Evolutionary conservation across 64 coral and sea anemone species (phyloP).

Genomic region (Orbicella faveolata): DNA sequence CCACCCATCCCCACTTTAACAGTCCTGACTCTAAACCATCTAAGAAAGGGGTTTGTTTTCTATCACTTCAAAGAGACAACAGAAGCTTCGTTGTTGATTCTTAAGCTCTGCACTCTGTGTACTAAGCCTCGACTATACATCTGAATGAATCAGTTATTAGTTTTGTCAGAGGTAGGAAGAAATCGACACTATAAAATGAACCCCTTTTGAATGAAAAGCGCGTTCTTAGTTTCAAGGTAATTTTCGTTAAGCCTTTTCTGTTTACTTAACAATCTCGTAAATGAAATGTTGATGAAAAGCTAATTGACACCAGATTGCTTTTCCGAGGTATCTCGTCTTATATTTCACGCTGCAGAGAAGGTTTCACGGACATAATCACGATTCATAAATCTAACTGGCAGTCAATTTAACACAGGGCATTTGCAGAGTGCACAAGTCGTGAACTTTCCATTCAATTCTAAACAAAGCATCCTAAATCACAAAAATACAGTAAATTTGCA

Average conservation of each 20-base stretch:
- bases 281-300: conserved; percentile 38
- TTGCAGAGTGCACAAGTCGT: not conserved
- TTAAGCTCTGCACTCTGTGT: too few relatives aligned
- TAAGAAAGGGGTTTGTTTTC: not conserved
- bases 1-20: not conserved
- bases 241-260: conserved; percentile 21
- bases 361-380: not conserved
- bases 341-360: not conserved
- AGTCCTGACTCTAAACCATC: not conserved
- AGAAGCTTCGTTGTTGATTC: not conserved
- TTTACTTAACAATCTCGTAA: conserved; percentile 23
- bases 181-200: not conserved
- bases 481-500: not conserved
- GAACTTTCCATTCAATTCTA: not conserved
- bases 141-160: not conserved
- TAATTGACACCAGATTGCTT: conserved; percentile 10
- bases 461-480: not conserved
- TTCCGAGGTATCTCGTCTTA: not conserved
- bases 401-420: too few relatives aligned
- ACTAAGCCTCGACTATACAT: too few relatives aligned
- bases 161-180: not conserved
- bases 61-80: not conserved
- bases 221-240: conserved; percentile 13
- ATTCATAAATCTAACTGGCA: too few relatives aligned
- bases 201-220: not conserved